Conservation (phyloP, 2,888 invertebrate genomes). For the Mactromeris polynyma region DNA sequence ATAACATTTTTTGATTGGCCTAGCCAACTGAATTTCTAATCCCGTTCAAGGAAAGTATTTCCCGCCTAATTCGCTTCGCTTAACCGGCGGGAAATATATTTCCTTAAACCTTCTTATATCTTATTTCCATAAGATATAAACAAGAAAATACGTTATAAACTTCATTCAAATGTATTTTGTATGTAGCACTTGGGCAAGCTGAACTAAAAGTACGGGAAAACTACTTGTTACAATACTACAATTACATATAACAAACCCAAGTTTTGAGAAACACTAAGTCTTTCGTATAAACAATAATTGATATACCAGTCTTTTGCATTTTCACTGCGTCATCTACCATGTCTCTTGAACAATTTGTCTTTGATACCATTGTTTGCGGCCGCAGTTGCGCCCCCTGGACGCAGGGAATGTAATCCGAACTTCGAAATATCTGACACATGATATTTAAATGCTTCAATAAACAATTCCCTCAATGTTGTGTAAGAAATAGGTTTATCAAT, state of each 20-base stretch:
- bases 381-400: constrained; percentile 42
- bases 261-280: constrained; percentile 20
- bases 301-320: constrained; percentile 28
- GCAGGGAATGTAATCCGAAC: constrained; percentile 33
- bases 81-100: no score
- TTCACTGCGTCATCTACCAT: constrained; percentile 35
- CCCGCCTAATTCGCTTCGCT: no score
- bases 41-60: no score
- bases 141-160: no score
- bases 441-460: constrained; percentile 41
- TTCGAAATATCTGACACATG: constrained; percentile 39
- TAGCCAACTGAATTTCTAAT: no score
- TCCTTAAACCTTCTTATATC: no score
- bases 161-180: no score
- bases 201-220: no score
- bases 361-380: constrained; percentile 40
- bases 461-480: constrained; percentile 37
- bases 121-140: no score
- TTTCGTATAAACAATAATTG: background rate
- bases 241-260: background rate
- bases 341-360: constrained; percentile 48
- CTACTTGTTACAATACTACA: no score
- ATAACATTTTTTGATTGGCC: no score
- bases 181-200: no score
- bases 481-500: constrained; percentile 28